Evolutionary conservation across 2,113 vertebrate genomes (phyloP).

Genomic region (Xenopus laevis): DNA sequence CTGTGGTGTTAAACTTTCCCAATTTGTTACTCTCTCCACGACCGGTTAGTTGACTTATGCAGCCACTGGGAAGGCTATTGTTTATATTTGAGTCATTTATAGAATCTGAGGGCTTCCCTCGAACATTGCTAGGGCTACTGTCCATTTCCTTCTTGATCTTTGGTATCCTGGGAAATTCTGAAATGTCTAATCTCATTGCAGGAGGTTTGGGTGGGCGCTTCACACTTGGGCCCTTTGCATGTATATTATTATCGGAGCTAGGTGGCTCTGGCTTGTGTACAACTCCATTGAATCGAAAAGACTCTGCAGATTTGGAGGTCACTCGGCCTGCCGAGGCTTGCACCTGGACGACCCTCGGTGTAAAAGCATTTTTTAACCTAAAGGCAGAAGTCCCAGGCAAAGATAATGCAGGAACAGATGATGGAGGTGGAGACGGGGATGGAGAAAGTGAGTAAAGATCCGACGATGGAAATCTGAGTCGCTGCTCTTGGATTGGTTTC

Average conservation of each 20-base stretch:
- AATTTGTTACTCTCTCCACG: conserved; percentile 61
- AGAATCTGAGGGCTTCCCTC: conserved; percentile 34
- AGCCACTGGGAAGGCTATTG: conserved; percentile 65
- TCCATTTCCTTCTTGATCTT: conserved; percentile 76
- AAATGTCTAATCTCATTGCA: conserved; percentile 71
- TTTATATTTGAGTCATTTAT: conserved; percentile 46
- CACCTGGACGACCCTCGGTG: conserved; percentile 51
- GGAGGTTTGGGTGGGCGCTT: conserved; percentile 64
- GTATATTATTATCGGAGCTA: background rate
- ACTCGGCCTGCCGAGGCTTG: conserved; percentile 36
- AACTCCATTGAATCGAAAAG: conserved; percentile 46
- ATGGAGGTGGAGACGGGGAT: conserved; percentile 3
- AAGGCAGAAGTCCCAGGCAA: conserved; percentile 26
- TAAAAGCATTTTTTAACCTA: conserved; percentile 54
- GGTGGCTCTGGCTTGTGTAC: conserved; percentile 12
- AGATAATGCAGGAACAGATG: conserved; percentile 39
- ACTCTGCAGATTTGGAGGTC: conserved; percentile 34
- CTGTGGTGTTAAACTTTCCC: conserved; percentile 43
- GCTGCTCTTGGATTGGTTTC: conserved; percentile 44
- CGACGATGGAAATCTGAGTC: conserved; percentile 27
- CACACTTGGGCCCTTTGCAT: conserved; percentile 45
- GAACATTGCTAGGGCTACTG: conserved; percentile 2
- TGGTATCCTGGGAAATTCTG: conserved; percentile 88
- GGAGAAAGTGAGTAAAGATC: conserved; percentile 15
- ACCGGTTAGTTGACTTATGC: conserved; percentile 78